These are phyloP conservation scores for Glaucidium brasilianum DNA, from an alignment of 2,113 vertebrate genomes.

Conservation along the genomic window DNA sequence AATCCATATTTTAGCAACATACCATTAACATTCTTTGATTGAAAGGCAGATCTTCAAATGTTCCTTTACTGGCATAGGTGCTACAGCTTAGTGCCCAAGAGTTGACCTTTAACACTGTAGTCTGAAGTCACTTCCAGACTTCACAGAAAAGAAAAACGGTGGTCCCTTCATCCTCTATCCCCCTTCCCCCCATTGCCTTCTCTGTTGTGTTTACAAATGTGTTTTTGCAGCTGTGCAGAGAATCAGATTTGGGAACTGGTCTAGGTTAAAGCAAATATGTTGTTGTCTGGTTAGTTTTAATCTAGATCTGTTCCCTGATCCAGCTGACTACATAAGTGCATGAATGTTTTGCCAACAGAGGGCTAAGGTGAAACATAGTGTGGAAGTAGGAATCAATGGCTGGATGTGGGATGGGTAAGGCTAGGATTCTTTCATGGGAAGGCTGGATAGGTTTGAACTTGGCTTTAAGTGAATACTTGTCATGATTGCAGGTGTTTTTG, in stretches of 20 bases:
- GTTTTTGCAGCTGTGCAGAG: slow-evolving; percentile 22
- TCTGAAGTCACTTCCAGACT: background rate
- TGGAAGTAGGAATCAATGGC: background rate
- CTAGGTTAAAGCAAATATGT: background rate
- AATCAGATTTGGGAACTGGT: slow-evolving; percentile 14
- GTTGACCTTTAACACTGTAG: background rate
- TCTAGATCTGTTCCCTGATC: slow-evolving; percentile 35
- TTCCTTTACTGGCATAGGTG: background rate
- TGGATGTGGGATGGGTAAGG: background rate
- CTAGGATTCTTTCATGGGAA: background rate
- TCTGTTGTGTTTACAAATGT: background rate
- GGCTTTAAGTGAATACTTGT: background rate
- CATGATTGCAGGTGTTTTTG: background rate
- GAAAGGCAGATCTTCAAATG: background rate
- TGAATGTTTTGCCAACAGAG: slow-evolving; percentile 13
- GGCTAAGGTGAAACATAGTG: background rate
- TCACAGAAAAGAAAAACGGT: background rate
- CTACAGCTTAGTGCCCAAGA: background rate
- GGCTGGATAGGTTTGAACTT: background rate
- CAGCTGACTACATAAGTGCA: background rate
- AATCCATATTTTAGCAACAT: background rate
- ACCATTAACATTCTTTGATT: background rate
- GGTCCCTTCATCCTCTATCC: background rate
- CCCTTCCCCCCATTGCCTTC: background rate
- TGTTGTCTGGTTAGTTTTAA: slow-evolving; percentile 37